Evolutionary conservation across 1,140 invertebrate species (phyloP), one percentile per base, ranked within the genome.

Genomic region (Drosophila rhopaloa): DNA sequence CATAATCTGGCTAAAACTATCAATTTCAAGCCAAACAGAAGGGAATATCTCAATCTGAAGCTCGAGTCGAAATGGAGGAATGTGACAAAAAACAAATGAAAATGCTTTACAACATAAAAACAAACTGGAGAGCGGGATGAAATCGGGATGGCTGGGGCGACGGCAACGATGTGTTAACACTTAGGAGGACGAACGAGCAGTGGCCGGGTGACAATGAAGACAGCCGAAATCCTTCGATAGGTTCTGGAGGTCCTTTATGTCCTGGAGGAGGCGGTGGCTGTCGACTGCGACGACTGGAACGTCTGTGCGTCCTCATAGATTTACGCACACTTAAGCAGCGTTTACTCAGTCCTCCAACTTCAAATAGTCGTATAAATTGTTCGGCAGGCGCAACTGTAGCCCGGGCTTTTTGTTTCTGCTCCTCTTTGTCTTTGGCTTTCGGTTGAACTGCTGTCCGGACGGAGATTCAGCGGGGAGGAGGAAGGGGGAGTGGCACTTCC

Each of bases 1-100:
- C 77, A 84, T 84, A 84, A 84, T 84, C 81, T 76, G 72, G 80
- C 72, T 80, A 60, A 80, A 84, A 84, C 80, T 82, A 82, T 82
- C 80, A 82, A 82, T 82, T 82, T 82, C 51, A 57, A 70, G 56
- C 66, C 66, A 81, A 76, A 81, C 43, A 79, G 70, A 60, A 55
- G 35, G 48, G 35, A 46, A 55, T 32, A 68, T 68, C 61, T 68
- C 68, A 71, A 72, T 57, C 41, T 32, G 29, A 32, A 32, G 65
- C 24, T 13, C 19, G 0, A 19, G 51, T 7, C 16, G n/a, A 9
- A 40, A 44, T 16, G 3, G 29, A 51, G 27, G 38, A 32, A 14
- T 5, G 63, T 40, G 40, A 61, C 53, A 54, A 55, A 67, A 74
- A 80, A 57, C 56, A 79, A 77, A 76, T 77, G 75, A 77, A 76